These are phyloP conservation scores for Sebastes cheni DNA, from an alignment of 2,797 vertebrate genomes.

Conservation along the genomic window DNA sequence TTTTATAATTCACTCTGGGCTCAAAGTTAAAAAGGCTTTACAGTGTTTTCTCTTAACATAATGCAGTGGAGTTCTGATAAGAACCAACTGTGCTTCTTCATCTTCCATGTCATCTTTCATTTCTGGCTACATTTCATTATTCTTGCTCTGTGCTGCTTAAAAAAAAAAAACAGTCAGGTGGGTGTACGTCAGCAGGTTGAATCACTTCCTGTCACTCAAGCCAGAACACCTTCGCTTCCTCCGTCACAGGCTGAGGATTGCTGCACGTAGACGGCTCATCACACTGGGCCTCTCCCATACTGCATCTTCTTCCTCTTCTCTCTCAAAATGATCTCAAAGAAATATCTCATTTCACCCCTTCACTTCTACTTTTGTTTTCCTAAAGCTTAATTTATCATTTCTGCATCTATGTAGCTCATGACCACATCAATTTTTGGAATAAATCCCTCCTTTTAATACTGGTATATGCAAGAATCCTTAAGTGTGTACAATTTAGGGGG, in stretches of 20 bases:
- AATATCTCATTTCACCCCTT: neutral
- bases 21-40: slow-evolving; percentile 13
- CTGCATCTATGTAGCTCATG: neutral
- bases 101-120: neutral
- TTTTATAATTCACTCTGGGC: neutral
- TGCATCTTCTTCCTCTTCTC: neutral
- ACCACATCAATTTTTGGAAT: neutral
- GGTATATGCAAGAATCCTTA: too few relatives aligned
- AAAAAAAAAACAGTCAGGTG: neutral
- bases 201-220: slow-evolving; percentile 7
- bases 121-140: neutral
- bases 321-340: neutral
- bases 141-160: neutral
- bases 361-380: neutral
- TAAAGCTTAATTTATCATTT: neutral
- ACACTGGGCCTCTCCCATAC: neutral
- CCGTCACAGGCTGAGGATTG: neutral
- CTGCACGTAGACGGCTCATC: neutral
- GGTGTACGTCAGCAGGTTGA: neutral
- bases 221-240: neutral
- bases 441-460: too few relatives aligned
- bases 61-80: slow-evolving; percentile 9
- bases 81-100: neutral
- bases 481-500: too few relatives aligned
- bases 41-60: slow-evolving; percentile 37